Evolutionary conservation across 2,113 vertebrate genomes (phyloP), one percentile per base, ranked within the genome.

Genomic region (Butastur rufipennis): DNA sequence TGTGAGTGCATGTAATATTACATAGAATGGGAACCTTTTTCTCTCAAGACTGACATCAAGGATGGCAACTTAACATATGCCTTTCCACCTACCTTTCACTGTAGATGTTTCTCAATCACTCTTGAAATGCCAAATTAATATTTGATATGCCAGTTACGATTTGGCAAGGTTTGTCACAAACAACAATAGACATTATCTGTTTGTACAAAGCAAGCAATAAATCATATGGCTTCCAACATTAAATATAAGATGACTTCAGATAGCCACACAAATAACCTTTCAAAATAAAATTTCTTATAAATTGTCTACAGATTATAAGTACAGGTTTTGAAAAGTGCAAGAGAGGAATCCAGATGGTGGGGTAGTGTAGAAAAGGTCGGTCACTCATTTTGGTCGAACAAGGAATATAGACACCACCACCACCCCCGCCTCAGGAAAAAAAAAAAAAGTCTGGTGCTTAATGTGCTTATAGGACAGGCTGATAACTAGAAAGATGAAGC

Each of bases 391-490:
- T 90, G 45, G 56, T 94, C 56, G 65, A 74, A 70, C 19, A 77
- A 85, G 84, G 56, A 93, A 58, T 66, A 85, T 5, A 63, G 61
- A 66, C n/a, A 73, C n/a, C 50, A 62, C 32, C 40, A 10, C 16
- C 15, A 8, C 48, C 16, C 5, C 2, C 2, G 13, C 27, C 4
- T 4, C 52, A 29, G 26, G 14, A 45, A 45, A 22, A 48, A 48
- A 22, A 50, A 40, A 20, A 42, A 68, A 65, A 48, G 40, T 72
- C 94, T 95, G 82, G 12, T 87, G 53, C 40, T 90, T 92, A 97
- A 95, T 96, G 88, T 93, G 73, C 56, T 91, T 91, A 65, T 36
- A 74, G 70, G 78, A 78, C 53, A 75, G 66, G 67, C 70, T 95
- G 58, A 70, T 91, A 90, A 68, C 86, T 68, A 40, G 52, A 68